phyloP scores from a whole-genome alignment of 1,140 invertebrate genomes.

The Conopomorpha cramerella region DNA sequence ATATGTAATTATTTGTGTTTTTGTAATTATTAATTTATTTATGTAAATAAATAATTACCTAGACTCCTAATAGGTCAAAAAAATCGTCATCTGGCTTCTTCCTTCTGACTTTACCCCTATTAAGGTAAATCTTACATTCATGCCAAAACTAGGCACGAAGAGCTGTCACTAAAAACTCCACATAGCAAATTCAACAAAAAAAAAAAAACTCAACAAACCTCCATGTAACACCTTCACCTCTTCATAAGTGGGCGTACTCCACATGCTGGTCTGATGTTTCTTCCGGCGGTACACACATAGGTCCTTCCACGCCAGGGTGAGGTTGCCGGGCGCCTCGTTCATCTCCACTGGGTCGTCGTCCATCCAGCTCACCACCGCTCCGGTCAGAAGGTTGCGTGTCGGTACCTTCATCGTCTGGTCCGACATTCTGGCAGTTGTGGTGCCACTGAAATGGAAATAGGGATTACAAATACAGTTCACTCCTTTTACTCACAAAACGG shows the following conservation, averaged over 20 bases:
- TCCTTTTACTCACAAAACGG: too few species aligned
- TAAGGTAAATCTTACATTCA: too few species aligned
- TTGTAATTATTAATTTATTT: too few species aligned
- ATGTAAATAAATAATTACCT: too few species aligned
- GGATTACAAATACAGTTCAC: too few species aligned
- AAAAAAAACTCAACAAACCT: slow-evolving; percentile 15
- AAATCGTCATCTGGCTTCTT: too few species aligned
- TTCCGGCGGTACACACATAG: slow-evolving; percentile 41
- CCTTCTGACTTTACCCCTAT: too few species aligned
- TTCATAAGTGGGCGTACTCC: slow-evolving; percentile 40
- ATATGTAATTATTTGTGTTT: too few species aligned
- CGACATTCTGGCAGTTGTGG: slow-evolving; percentile 23
- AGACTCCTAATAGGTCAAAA: too few species aligned
- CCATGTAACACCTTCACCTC: slow-evolving; percentile 48
- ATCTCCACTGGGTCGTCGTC: slow-evolving; percentile 32
- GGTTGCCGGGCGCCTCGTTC: slow-evolving; percentile 32
- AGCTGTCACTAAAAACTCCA: neutral
- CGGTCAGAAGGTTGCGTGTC: slow-evolving; percentile 40
- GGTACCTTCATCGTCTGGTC: slow-evolving; percentile 26
- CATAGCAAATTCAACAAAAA: neutral
- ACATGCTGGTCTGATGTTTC: slow-evolving; percentile 42
- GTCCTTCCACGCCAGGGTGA: slow-evolving; percentile 48
- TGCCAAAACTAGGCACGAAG: too few species aligned
- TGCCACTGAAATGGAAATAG: too few species aligned
- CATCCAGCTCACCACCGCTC: slow-evolving; percentile 41